These are phyloP conservation scores for Sclerurus mexicanus DNA, from an alignment of 2,113 vertebrate species.

Conservation along the genomic window DNA sequence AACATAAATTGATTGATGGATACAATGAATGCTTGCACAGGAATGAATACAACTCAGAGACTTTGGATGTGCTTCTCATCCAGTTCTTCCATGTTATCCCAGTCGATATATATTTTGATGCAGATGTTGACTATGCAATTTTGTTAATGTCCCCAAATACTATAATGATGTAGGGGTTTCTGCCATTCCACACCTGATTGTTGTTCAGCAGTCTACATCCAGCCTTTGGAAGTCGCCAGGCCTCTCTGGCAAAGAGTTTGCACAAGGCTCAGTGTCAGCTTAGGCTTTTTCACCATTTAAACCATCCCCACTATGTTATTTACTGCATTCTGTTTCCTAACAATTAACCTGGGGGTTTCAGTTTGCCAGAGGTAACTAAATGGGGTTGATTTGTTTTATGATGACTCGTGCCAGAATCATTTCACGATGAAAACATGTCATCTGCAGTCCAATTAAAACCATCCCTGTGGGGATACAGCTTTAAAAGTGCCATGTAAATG, in stretches of 20 bases:
- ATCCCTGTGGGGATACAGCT: background rate
- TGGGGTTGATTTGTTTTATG: background rate
- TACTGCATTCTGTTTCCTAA: background rate
- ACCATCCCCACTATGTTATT: background rate
- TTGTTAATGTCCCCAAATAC: background rate
- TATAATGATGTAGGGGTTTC: background rate
- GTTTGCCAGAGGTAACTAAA: background rate
- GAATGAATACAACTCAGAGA: background rate
- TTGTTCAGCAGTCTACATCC: background rate
- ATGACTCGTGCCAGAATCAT: background rate
- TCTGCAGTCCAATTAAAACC: conserved; percentile 25
- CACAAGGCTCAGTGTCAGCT: background rate
- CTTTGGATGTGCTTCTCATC: background rate
- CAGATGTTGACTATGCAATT: background rate
- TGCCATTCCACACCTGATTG: background rate
- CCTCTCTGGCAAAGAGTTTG: background rate
- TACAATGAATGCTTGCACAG: accelerated
- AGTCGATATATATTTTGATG: background rate
- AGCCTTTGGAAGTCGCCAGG: background rate
- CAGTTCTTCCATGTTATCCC: background rate
- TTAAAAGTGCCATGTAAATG: conserved; percentile 3
- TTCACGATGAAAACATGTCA: background rate
- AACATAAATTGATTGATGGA: background rate
- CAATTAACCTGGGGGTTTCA: background rate
- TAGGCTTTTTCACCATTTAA: background rate